Evolutionary conservation across 2,797 vertebrate species (phyloP).

Genomic region (Eupleurogrammus muticus): DNA sequence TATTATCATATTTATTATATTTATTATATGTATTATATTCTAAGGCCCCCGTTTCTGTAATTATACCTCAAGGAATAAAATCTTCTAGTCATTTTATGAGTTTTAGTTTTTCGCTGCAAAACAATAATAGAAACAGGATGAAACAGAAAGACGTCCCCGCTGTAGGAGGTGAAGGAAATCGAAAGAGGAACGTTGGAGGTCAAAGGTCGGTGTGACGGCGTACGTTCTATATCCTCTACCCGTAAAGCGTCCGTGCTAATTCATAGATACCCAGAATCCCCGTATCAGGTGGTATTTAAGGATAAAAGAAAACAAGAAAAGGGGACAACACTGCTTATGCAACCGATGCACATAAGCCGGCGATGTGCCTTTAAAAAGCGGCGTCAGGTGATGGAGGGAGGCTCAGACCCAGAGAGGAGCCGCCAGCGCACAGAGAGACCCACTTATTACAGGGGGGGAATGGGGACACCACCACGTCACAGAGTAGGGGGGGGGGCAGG

Average conservation of each 20-base stretch:
- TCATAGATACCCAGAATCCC: conserved; percentile 14
- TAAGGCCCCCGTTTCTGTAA: too few species aligned
- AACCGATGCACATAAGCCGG: conserved; percentile 66
- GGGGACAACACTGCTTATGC: conserved; percentile 67
- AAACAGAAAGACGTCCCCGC: conserved; percentile 11
- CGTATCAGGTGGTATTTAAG: background rate
- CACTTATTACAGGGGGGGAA: conserved; percentile 70
- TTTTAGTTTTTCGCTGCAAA: too few species aligned
- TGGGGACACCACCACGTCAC: conserved; percentile 69
- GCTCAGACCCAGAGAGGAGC: conserved; percentile 69
- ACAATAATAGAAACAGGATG: background rate
- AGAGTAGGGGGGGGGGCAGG: conserved; percentile 54
- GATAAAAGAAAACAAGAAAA: conserved; percentile 24
- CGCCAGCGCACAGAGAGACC: conserved; percentile 62
- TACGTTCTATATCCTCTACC: background rate
- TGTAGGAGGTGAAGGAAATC: conserved; percentile 32
- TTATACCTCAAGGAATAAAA: too few species aligned
- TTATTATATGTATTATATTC: too few species aligned
- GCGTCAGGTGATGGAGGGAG: conserved; percentile 85
- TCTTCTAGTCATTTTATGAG: rapidly evolving
- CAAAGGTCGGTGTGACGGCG: background rate
- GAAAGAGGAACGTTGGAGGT: conserved; percentile 56
- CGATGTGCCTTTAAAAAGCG: conserved; percentile 88
- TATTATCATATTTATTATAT: too few species aligned
- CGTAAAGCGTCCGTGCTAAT: background rate